Evolutionary conservation across 2,113 vertebrate genomes (phyloP), one percentile per base, ranked within the genome.

Genomic region (Polyodon spathula): DNA sequence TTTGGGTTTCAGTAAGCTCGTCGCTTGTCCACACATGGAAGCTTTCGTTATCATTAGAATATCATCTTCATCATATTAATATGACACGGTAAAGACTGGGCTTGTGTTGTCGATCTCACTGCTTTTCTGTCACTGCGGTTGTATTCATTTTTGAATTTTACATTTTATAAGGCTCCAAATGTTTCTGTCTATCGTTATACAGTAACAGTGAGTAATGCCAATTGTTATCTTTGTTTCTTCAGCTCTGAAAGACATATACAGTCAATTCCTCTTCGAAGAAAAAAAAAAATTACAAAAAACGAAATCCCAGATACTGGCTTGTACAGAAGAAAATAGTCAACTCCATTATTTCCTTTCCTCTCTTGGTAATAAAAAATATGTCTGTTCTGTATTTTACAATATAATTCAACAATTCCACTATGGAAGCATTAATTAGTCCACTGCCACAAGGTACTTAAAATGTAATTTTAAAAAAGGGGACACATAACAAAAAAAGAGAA

Each of bases 331-430:
- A 86, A 75, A 82, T 66, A 84, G 90, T 93, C 87, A 81, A 74
- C 77, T 81, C 56, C 61, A 66, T 68, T 77, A 64, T 64, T 72
- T 81, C 39, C 39, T 73, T 78, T 92, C 85, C 89, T 88, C 89
- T 89, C 88, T 87, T 93, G 85, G 86, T 95, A 92, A 97, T 97
- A 97, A 97, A 98, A 88, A 98, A 98, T 96, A 97, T 93, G 93
- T 94, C 91, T 85, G 89, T 93, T 95, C 92, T 97, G 89, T 97
- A 97, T 92, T 92, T 94, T 97, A 97, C 93, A 97, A 96, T 97
- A 95, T 91, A 93, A 92, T 95, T 94, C 93, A 89, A 93, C 88
- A 90, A 94, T 91, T 93, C 90, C 90, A 89, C 88, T 89, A 85
- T 87, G 90, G 90, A 85, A 92, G 91, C 87, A 87, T 90, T 77